Base-by-base conservation (phyloP, 2,888 invertebrate species). In the Tetragonula carbonaria region DNA sequence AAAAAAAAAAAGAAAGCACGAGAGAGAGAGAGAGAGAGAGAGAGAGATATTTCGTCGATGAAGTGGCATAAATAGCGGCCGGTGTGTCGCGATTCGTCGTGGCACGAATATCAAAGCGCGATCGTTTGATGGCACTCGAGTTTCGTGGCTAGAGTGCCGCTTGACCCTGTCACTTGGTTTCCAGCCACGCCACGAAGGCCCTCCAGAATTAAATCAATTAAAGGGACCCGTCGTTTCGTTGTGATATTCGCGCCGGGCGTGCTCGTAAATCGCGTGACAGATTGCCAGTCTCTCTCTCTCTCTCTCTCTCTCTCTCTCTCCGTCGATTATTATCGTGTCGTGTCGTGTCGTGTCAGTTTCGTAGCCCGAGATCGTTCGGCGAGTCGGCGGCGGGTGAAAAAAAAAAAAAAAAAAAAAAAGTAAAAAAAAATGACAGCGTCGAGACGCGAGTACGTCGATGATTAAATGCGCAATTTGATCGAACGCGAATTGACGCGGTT, bases 101-200 rank as follows among this genome's bases (percentile, higher is more conserved):
- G 55, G 57, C 59, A 70, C 21, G 65, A 75, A 76, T 75, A 79
- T 79, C 79, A 79, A 85, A 79, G 85, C 75, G 76, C 78, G 38
- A 73, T 75, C 75, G 79, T 74, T 75, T 63, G 79, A 73, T 75
- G 79, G 72, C 68, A 73, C 75, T 82, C 71, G 68, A 53, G 63
- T 71, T 65, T 51, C 72, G 68, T 38, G 72, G 62, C 38, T 38
- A 55, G 76, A 74, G 59, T 59, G 23, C 74, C 78, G 75, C 89
- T 85, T 86, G 87, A 92, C 87, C 87, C 90, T 87, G 86, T 85
- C 90, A 91, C 91, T 92, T 92, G 90, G 84, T 86, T 65, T 87
- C 87, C 85, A 87, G 89, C 88, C 89, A 84, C 88, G 78, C 76
- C 72, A 62, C 70, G 18, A 51, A 66, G 70, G 75, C 79, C 67